A percentile compares a stretch with the other conserved stretches of the same genome.
These are phyloP conservation scores for Meleagris gallopavo DNA, from an alignment of 2,113 vertebrate genomes.

Conservation along the genomic window DNA sequence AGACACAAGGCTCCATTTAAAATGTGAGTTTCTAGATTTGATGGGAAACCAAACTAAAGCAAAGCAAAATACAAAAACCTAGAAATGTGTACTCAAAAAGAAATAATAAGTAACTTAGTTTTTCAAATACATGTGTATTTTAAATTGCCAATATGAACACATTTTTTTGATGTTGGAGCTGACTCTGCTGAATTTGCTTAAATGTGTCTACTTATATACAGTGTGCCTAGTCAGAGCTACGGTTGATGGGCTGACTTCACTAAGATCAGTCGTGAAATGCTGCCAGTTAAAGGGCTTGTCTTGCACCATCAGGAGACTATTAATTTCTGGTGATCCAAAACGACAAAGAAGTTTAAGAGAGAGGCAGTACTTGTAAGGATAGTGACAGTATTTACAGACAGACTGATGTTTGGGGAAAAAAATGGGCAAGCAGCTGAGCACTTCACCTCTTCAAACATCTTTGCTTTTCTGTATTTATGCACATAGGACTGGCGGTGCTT, in stretches of 20 bases:
- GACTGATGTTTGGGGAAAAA: not conserved
- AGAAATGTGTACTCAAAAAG: not conserved
- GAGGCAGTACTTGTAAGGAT: not conserved
- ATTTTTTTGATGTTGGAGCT: not conserved
- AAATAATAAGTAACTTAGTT: not conserved
- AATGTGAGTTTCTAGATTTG: not conserved
- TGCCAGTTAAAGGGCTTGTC: not conserved
- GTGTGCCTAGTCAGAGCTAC: not conserved
- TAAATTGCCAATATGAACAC: not conserved
- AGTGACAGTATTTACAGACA: not conserved
- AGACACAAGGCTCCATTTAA: not conserved
- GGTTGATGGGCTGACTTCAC: not conserved
- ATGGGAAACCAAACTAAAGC: not conserved
- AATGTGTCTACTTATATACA: not conserved
- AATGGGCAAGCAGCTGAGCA: not conserved
- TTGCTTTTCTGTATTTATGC: not conserved
- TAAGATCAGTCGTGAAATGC: not conserved
- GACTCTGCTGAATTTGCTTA: not conserved
- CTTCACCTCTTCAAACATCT: not conserved
- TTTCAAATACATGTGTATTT: not conserved
- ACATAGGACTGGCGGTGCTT: not conserved
- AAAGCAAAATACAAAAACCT: not conserved
- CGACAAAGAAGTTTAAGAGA: rapidly evolving
- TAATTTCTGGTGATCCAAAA: not conserved
- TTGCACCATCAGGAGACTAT: not conserved